Base-by-base conservation (phyloP, 2,888 invertebrate species). In the Catocala nupta region DNA sequence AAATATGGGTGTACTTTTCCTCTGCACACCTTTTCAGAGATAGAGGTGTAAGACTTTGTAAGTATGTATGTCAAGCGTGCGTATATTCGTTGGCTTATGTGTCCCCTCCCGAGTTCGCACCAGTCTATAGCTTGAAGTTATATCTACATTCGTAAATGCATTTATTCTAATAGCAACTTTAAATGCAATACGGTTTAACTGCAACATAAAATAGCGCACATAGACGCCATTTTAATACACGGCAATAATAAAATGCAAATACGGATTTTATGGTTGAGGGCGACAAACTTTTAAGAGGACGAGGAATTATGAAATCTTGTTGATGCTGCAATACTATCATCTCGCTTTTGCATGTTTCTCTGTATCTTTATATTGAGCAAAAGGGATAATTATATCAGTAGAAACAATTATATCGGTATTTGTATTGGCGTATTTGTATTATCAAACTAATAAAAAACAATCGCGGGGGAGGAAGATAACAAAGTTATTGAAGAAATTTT, bases 171-270 rank as follows among this genome's bases (percentile, higher is more conserved):
- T 48, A n/a, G n/a, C 39, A 16, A 2, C 25, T 57, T 12, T 6
- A 45, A 57, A 43, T 7, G 57, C 33, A 13, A 50, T 57, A 50
- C 43, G 13, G 7, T 13, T 13, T 50, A 56, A 57, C 44, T 33
- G 33, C 33, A 42, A 12, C 43, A 12, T 25, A 12, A 49, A 33
- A 56, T 33, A 43, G 7, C 25, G 34, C 43, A 13, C 42, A 10
- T 12, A 50, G 8, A 43, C 33, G 42, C 8, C 12, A 25, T 13
- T 42, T 56, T 12, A 33, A 1, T 56, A 5, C 11, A 42, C 42
- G 16, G n/a, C 16, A n/a, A 3, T 25, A 48, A 42, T n/a, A 43
- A 43, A n/a, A 45, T 45, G 45, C 44, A 45, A 45, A 45, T 45
- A 45, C 6, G 5, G 8, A n/a, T 12, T n/a, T 45, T n/a, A 7